Conservation (phyloP, 1,140 invertebrate species). For the Lasaia peninsularis region DNA sequence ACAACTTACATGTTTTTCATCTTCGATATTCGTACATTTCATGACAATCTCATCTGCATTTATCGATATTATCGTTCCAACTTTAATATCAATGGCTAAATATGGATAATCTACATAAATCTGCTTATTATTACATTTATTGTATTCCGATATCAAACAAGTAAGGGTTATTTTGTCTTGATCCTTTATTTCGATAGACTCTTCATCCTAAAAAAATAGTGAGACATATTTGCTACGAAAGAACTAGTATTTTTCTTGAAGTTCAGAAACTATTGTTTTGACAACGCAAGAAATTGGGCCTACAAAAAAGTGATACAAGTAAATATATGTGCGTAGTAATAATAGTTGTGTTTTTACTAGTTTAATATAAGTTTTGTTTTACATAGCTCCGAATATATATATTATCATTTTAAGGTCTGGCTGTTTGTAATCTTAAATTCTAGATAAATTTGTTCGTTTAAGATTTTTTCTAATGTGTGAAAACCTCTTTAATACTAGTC, state of each 20-base stretch:
- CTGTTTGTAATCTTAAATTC: no score
- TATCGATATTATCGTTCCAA: constrained; percentile 44
- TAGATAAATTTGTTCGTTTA: no score
- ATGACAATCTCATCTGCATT: constrained; percentile 41
- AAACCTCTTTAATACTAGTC: no score
- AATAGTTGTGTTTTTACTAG: no score
- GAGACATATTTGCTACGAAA: neutral
- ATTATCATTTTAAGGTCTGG: no score
- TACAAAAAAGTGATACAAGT: no score
- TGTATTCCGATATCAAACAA: constrained; percentile 28
- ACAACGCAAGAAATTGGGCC: no score
- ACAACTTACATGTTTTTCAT: constrained; percentile 38
- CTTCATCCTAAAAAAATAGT: constrained; percentile 31
- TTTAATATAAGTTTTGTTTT: no score
- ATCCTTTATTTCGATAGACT: constrained; percentile 30
- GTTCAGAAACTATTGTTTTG: no score
- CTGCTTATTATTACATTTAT: constrained; percentile 40
- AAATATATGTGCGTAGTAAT: no score
- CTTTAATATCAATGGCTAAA: constrained; percentile 33
- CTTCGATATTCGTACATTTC: constrained; percentile 32
- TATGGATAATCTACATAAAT: constrained; percentile 49
- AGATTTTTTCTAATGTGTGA: no score
- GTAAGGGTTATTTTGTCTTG: constrained; percentile 36
- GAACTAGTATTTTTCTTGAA: neutral
- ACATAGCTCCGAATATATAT: no score